Evolutionary conservation across 1,140 invertebrate genomes (phyloP).

Genomic region (Nephotettix cincticeps): DNA sequence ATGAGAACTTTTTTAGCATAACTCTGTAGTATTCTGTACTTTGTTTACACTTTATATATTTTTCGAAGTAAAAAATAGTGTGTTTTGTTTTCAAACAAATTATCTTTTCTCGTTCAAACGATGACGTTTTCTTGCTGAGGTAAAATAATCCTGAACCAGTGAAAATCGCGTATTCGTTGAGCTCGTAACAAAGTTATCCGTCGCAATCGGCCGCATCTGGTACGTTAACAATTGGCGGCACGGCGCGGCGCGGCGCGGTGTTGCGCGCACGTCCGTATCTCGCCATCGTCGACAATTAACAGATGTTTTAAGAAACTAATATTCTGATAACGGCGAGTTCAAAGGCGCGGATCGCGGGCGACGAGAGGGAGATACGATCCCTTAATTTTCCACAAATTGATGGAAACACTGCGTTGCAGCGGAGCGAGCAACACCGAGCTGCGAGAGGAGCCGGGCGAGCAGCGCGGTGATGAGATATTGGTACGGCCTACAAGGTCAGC

Average conservation of each 20-base stretch:
- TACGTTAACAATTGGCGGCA: too few species aligned
- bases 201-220: too few species aligned
- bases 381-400: conserved; percentile 19
- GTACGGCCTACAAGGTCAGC: conserved; percentile 20
- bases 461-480: conserved; percentile 23
- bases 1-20: too few species aligned
- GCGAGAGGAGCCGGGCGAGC: background rate
- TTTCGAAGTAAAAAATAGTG: too few species aligned
- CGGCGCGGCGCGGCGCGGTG: background rate
- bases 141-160: too few species aligned
- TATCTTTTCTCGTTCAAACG: too few species aligned
- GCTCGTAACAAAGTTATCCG: too few species aligned
- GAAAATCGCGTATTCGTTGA: too few species aligned
- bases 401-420: background rate
- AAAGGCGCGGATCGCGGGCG: background rate
- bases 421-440: background rate
- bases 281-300: conserved; percentile 5
- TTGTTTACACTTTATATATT: too few species aligned
- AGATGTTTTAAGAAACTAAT: conserved; percentile 21
- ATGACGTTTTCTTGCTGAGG: too few species aligned
- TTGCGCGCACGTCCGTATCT: background rate
- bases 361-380: background rate
- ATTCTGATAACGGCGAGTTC: conserved; percentile 18
- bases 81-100: too few species aligned
- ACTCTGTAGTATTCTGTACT: too few species aligned